These are phyloP conservation scores for Danio aesculapii DNA, from an alignment of 2,797 vertebrate genomes.

Conservation along the genomic window DNA sequence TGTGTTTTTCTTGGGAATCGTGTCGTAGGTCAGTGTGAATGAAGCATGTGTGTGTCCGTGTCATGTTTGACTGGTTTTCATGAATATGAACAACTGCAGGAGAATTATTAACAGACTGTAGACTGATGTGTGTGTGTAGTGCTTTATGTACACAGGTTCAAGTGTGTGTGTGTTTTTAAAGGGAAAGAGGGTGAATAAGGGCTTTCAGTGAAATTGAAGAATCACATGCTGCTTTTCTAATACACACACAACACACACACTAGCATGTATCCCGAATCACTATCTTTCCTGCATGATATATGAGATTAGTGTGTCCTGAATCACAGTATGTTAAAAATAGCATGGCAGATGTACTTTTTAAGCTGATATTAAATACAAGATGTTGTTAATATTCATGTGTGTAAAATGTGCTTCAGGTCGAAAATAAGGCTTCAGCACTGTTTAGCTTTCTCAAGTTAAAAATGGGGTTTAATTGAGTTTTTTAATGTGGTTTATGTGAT, in stretches of 20 bases:
- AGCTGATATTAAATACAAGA: background rate
- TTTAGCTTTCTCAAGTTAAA: no score
- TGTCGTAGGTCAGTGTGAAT: background rate
- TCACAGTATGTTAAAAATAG: background rate
- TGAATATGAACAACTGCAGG: background rate
- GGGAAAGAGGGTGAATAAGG: background rate
- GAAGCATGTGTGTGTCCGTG: background rate
- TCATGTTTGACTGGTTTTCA: constrained; percentile 3
- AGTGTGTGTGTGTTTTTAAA: constrained; percentile 1
- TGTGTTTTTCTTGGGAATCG: background rate
- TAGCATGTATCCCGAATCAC: background rate
- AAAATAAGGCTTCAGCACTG: background rate
- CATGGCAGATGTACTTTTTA: background rate
- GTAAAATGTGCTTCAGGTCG: background rate
- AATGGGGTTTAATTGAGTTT: no score
- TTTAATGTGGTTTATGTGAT: no score
- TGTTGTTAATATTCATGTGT: background rate
- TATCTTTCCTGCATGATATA: background rate
- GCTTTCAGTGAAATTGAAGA: constrained; percentile 47
- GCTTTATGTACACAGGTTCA: background rate
- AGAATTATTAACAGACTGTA: constrained; percentile 47
- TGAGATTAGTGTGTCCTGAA: background rate
- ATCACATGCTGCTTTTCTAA: constrained; percentile 6
- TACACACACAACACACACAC: constrained; percentile 5
- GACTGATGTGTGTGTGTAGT: background rate